Evolutionary conservation across 2,797 vertebrate genomes (phyloP).

Genomic region (Pseudomugil gertrudae): DNA sequence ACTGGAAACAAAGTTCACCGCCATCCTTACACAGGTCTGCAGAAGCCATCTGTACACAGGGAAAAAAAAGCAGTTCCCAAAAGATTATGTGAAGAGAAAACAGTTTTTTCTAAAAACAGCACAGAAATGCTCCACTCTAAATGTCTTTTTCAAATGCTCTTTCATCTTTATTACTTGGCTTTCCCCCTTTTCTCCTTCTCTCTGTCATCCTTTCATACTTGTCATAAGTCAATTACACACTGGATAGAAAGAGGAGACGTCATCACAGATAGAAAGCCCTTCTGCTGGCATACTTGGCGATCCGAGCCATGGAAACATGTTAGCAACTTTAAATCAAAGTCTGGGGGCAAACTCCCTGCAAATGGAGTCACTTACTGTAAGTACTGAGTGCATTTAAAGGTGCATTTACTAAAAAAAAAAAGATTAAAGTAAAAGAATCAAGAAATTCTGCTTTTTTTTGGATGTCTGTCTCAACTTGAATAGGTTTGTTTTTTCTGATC

Average conservation of each 20-base stretch:
- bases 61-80: constrained; percentile 38
- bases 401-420: constrained; percentile 35
- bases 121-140: constrained; percentile 35
- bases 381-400: constrained; percentile 48
- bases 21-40: constrained; percentile 58
- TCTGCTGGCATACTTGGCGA: constrained; percentile 56
- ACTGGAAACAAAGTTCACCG: constrained; percentile 71
- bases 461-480: constrained; percentile 2
- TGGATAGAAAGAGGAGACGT: constrained; percentile 43
- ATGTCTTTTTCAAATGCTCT: constrained; percentile 36
- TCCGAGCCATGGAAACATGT: constrained; percentile 60
- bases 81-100: constrained; percentile 35
- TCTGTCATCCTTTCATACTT: constrained; percentile 54
- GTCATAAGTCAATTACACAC: constrained; percentile 33
- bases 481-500: background rate
- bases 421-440: constrained; percentile 18
- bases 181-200: constrained; percentile 42
- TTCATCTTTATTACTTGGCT: constrained; percentile 46
- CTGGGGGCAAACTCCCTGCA: constrained; percentile 41
- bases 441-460: constrained; percentile 14
- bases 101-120: constrained; percentile 25
- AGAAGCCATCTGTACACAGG: constrained; percentile 48
- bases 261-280: constrained; percentile 38
- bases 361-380: constrained; percentile 71
- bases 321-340: constrained; percentile 60